Evolutionary conservation across 30 jellyfish, hydroid and myxozoan genomes (phyloP).

Genomic region (Aurelia sp.): DNA sequence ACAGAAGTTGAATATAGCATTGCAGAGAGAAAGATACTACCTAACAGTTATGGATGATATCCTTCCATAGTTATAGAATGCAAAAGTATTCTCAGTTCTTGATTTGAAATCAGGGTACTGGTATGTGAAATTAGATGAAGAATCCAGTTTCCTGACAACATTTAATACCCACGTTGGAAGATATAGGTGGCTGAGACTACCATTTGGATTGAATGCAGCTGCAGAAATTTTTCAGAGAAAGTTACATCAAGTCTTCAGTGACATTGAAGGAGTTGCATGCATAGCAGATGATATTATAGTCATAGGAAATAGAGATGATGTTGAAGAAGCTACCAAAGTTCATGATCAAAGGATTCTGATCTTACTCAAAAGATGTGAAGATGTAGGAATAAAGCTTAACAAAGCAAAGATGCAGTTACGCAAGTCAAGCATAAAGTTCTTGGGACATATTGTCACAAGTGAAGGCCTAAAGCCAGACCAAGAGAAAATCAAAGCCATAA

Average conservation of each 20-base stretch:
- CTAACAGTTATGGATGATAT: constrained; percentile 50
- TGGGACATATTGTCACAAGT: constrained; percentile 56
- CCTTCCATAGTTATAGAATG: constrained; percentile 60
- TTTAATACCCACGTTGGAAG: constrained; percentile 49
- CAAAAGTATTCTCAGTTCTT: constrained; percentile 59
- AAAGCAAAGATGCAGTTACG: constrained; percentile 50
- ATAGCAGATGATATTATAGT: too few relatives aligned
- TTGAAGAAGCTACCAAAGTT: not conserved
- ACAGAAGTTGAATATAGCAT: constrained; percentile 46
- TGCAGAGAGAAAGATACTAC: constrained; percentile 52
- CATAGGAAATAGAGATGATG: too few relatives aligned
- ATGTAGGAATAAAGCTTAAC: constrained; percentile 56
- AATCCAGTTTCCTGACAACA: constrained; percentile 60
- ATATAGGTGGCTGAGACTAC: constrained; percentile 37
- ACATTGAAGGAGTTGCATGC: too few relatives aligned
- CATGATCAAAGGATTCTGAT: constrained; percentile 39
- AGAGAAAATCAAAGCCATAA: constrained; percentile 63
- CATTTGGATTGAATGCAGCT: too few relatives aligned
- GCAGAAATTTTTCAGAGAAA: too few relatives aligned
- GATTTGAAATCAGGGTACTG: constrained; percentile 62
- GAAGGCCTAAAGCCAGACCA: constrained; percentile 71
- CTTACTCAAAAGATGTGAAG: constrained; percentile 35
- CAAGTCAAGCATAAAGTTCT: constrained; percentile 27
- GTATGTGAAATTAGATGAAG: constrained; percentile 55
- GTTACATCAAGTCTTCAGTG: too few relatives aligned